Conservation (phyloP, 2,888 invertebrate species). For the Diarsia dahlii region DNA sequence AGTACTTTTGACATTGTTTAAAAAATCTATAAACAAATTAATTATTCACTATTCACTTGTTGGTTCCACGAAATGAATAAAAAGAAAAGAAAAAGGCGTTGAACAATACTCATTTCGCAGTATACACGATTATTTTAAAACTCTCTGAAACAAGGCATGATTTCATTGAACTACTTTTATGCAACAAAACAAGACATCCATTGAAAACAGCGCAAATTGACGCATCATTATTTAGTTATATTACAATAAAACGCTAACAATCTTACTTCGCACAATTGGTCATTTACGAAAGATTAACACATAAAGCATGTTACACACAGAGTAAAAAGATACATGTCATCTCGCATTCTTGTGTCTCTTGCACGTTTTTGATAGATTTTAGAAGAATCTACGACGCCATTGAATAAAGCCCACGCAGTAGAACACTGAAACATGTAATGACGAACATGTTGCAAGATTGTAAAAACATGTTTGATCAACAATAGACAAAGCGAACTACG, state of each 20-base stretch:
- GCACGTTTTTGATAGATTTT: slow-evolving; percentile 38
- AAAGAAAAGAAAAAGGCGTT: neutral
- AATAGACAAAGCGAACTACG: no score
- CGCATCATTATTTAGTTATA: slow-evolving; percentile 39
- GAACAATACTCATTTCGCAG: slow-evolving; percentile 32
- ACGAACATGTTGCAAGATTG: neutral
- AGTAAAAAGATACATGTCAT: slow-evolving; percentile 39
- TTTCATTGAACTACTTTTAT: slow-evolving; percentile 51
- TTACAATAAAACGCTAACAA: slow-evolving; percentile 44
- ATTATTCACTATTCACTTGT: slow-evolving; percentile 40
- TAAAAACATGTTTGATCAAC: no score
- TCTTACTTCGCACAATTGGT: slow-evolving; percentile 64
- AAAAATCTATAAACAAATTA: slow-evolving; percentile 47
- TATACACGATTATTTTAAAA: slow-evolving; percentile 10
- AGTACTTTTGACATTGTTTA: slow-evolving; percentile 46
- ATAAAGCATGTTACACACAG: slow-evolving; percentile 58
- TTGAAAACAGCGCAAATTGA: slow-evolving; percentile 50
- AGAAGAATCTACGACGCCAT: neutral
- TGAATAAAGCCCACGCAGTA: neutral
- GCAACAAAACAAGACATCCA: slow-evolving; percentile 42
- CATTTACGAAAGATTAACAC: slow-evolving; percentile 49
- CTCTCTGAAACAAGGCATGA: slow-evolving; percentile 51
- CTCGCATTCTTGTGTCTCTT: slow-evolving; percentile 39
- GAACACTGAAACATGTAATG: neutral
- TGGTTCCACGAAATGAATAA: slow-evolving; percentile 41